Evolutionary conservation across 2,113 vertebrate genomes (phyloP).

Genomic region (Anhinga rufa): DNA sequence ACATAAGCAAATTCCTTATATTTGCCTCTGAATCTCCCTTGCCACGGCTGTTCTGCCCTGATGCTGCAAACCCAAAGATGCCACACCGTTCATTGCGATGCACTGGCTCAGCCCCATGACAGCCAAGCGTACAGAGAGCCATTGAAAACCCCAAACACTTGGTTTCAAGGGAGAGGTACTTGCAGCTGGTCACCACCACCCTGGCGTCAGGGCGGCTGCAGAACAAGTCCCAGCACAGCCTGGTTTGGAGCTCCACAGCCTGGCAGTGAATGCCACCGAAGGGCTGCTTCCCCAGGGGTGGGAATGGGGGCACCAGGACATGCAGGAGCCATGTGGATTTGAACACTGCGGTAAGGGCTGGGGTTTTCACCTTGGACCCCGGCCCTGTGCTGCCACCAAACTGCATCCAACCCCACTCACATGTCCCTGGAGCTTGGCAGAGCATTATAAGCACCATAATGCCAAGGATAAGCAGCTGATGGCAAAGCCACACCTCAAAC

Average conservation of each 20-base stretch:
- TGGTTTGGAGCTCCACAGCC: accelerated
- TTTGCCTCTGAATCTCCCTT: neutral
- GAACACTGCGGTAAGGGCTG: neutral
- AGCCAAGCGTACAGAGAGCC: neutral
- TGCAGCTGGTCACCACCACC: neutral
- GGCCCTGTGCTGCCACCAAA: neutral
- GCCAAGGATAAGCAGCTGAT: neutral
- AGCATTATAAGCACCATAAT: neutral
- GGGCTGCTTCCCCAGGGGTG: neutral
- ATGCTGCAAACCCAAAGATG: neutral
- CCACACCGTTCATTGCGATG: accelerated
- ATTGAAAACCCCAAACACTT: neutral
- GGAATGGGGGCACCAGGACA: neutral
- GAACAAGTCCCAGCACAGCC: neutral
- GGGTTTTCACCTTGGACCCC: neutral
- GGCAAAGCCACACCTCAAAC: neutral
- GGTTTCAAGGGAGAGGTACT: neutral
- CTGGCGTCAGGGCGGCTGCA: neutral
- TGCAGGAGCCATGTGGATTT: neutral
- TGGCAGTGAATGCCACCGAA: neutral
- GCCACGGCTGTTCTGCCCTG: accelerated
- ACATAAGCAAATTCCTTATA: neutral
- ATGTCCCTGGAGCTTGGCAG: neutral
- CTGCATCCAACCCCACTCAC: neutral
- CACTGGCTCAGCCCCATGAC: neutral